A percentile compares a stretch with the other conserved stretches of the same genome.
These are phyloP conservation scores for Paedocypris micromegethes DNA, from an alignment of 2,797 vertebrate genomes.

Conservation along the genomic window DNA sequence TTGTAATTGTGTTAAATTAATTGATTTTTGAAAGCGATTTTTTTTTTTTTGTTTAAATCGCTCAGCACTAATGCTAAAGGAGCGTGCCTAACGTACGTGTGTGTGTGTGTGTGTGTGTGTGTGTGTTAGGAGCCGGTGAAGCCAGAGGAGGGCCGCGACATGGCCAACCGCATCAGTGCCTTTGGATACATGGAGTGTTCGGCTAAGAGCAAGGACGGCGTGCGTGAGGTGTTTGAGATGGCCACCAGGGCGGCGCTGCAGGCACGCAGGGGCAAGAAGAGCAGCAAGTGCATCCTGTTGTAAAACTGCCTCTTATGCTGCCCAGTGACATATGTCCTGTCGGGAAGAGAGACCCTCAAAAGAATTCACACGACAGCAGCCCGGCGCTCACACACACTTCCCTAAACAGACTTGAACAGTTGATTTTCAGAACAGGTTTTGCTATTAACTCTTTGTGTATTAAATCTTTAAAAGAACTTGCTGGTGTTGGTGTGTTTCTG, in stretches of 20 bases:
- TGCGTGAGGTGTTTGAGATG: conserved; percentile 98
- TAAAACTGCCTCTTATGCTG: too few species aligned
- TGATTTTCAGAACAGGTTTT: conserved; percentile 67
- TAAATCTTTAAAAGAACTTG: conserved; percentile 74
- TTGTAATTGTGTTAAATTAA: too few species aligned
- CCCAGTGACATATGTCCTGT: too few species aligned
- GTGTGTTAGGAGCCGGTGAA: conserved; percentile 99
- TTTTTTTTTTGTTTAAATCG: too few species aligned
- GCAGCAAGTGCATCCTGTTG: conserved; percentile 91
- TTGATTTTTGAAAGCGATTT: too few species aligned
- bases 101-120: too few species aligned
- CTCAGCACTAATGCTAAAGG: too few species aligned
- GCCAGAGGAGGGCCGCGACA: conserved; percentile 91
- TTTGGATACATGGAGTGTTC: conserved; percentile 99
- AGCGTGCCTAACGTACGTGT: too few species aligned
- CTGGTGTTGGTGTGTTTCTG: conserved; percentile 46
- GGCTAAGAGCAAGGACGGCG: conserved; percentile 97
- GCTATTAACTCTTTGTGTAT: conserved; percentile 77
- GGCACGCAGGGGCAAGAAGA: conserved; percentile 91
- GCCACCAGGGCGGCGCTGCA: conserved; percentile 98
- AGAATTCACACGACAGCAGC: too few species aligned
- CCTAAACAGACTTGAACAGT: conserved; percentile 69
- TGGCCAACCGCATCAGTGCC: conserved; percentile 94
- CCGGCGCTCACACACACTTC: conserved; percentile 64
- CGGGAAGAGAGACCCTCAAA: too few species aligned